phyloP scores from a whole-genome alignment of 2,888 invertebrate species.

The Diachrysia chrysitis region DNA sequence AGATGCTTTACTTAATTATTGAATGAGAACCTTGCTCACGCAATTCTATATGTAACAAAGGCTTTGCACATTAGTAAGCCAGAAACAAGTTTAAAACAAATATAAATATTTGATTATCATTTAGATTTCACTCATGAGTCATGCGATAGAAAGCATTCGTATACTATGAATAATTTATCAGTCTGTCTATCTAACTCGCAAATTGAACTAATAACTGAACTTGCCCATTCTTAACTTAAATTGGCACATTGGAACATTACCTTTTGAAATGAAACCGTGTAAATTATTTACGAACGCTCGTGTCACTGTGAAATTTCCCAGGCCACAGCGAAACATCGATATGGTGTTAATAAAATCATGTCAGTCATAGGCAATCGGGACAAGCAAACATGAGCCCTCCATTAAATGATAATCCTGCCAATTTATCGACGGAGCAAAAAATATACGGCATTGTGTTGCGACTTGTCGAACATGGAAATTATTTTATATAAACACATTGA shows the following conservation, averaged over 20 bases:
- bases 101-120: conserved; percentile 75
- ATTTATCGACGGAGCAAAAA: conserved; percentile 88
- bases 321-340: conserved; percentile 76
- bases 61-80: conserved; percentile 45
- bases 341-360: conserved; percentile 87
- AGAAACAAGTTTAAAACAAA: conserved; percentile 66
- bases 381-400: conserved; percentile 89
- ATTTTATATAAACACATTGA: conserved; percentile 89
- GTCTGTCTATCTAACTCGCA: conserved; percentile 78
- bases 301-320: conserved; percentile 73
- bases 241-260: conserved; percentile 77
- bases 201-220: conserved; percentile 78
- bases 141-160: conserved; percentile 75
- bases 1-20: conserved; percentile 48
- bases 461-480: conserved; percentile 89
- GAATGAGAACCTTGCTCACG: conserved; percentile 36
- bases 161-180: conserved; percentile 76
- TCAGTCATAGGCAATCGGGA: conserved; percentile 86
- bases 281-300: conserved; percentile 75
- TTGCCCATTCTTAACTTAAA: conserved; percentile 77
- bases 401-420: conserved; percentile 89
- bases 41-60: conserved; percentile 44
- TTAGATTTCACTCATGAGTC: conserved; percentile 77
- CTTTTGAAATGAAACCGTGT: conserved; percentile 77
- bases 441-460: conserved; percentile 85